phyloP scores from a whole-genome alignment of 2,113 vertebrate genomes.

The Actinemys pallida region DNA sequence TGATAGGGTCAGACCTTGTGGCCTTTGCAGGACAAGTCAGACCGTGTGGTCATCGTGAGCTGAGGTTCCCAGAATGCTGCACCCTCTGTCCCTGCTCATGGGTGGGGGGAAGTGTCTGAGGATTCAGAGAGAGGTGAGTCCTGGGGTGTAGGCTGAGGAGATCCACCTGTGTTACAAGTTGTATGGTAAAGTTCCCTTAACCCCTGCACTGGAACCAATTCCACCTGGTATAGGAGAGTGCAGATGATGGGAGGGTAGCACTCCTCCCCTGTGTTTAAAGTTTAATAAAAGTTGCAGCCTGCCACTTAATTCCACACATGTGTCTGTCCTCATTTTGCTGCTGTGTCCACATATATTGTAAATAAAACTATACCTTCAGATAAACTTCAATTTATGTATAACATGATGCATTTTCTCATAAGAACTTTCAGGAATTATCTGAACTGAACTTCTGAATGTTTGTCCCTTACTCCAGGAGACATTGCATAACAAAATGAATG shows the following conservation, averaged over 20 bases:
- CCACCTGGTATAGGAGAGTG: background rate
- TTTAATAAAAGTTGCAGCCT: background rate
- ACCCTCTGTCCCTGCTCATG: background rate
- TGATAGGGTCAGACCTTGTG: background rate
- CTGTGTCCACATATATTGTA: background rate
- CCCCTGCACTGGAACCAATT: background rate
- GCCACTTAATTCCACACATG: background rate
- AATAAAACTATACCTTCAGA: background rate
- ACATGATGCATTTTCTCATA: background rate
- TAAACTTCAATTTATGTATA: background rate
- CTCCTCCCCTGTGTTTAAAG: background rate
- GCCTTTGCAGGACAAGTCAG: background rate
- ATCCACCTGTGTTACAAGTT: background rate
- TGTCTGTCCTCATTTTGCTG: background rate
- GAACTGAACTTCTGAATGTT: background rate
- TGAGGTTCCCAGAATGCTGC: background rate
- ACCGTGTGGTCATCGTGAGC: background rate
- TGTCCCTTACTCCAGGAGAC: background rate
- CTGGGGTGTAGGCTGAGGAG: background rate
- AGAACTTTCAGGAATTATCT: background rate
- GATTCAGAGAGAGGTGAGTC: background rate
- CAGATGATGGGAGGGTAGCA: background rate
- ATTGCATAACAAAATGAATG: background rate
- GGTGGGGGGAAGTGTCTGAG: background rate
- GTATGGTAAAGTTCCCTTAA: background rate